These are phyloP conservation scores for Cosmopolites sordidus DNA, from an alignment of 2,888 invertebrate genomes.

Conservation along the genomic window DNA sequence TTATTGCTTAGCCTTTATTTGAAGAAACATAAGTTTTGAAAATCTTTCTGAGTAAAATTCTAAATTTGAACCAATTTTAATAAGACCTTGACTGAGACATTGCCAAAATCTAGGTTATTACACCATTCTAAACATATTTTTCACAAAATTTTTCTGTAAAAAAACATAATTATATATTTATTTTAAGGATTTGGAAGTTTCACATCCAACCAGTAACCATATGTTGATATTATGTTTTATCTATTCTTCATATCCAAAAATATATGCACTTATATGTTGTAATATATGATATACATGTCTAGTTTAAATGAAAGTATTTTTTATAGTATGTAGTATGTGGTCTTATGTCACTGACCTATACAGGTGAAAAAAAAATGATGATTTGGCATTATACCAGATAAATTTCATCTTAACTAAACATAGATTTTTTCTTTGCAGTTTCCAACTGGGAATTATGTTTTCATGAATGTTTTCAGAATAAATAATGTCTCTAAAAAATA, in stretches of 20 bases:
- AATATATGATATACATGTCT: too few relatives aligned
- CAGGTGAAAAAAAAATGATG: constrained; percentile 17
- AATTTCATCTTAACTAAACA: constrained; percentile 9
- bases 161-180: too few relatives aligned
- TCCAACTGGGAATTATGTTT: background rate
- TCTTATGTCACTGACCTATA: constrained; percentile 24
- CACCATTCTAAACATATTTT: background rate
- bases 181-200: too few relatives aligned
- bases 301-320: too few relatives aligned
- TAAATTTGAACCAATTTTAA: background rate
- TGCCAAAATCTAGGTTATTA: constrained; percentile 14
- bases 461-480: background rate
- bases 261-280: too few relatives aligned
- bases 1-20: too few relatives aligned
- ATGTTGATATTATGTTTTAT: too few relatives aligned
- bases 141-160: too few relatives aligned
- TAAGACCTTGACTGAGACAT: constrained; percentile 13
- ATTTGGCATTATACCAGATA: constrained; percentile 19
- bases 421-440: background rate
- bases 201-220: too few relatives aligned
- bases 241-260: too few relatives aligned
- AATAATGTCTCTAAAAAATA: too few relatives aligned
- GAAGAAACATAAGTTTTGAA: background rate
- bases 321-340: too few relatives aligned
- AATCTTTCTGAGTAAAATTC: background rate